Evolutionary conservation across 1,140 invertebrate genomes (phyloP), one percentile per base, ranked within the genome.

Genomic region (Papilio xuthus): DNA sequence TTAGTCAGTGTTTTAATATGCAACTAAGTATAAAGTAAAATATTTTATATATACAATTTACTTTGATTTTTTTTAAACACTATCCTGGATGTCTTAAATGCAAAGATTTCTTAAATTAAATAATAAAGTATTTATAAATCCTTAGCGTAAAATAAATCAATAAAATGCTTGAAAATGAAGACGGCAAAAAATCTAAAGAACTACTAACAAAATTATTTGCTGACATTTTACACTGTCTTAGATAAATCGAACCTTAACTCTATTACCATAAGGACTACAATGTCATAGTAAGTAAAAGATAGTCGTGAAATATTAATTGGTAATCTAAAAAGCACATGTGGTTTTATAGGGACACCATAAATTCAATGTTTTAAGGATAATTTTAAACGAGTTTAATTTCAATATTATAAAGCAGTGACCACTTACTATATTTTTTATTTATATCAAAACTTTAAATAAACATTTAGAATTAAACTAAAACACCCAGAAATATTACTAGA

Each of bases 281-380:
- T 7, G 26, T 15, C 37, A 47, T 26, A 23, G 26, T 13, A 73
- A 18, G 7, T 26, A 28, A 28, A 44, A 50, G 26, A 47, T 72
- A 47, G 4, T 23, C 4, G 20, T 12, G 23, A 44, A 72, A 12
- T 73, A 73, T 47, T 28, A 13, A 73, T 73, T 50, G 44, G 71
- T 73, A 73, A 73, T 73, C 71, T 73, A 72, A 72, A 72, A 72
- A 47, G 71, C 71, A 72, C 71, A 72, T 72, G 71, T 72, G 71
- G 20, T 41, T 42, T 18, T 15, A 10, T 44, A 28, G 71, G 41
- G 23, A 23, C 18, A 26, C 71, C 71, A 72, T 26, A 9, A 42
- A 23, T 71, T 32, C 7, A 41, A 9, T 41, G 26, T 6, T 32
- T n/a, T 70, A n/a, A n/a, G 69, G 69, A 70, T n/a, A 37, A 70